Evolutionary conservation across 1,140 invertebrate species (phyloP).

Genomic region (Pristionchus pacificus): DNA sequence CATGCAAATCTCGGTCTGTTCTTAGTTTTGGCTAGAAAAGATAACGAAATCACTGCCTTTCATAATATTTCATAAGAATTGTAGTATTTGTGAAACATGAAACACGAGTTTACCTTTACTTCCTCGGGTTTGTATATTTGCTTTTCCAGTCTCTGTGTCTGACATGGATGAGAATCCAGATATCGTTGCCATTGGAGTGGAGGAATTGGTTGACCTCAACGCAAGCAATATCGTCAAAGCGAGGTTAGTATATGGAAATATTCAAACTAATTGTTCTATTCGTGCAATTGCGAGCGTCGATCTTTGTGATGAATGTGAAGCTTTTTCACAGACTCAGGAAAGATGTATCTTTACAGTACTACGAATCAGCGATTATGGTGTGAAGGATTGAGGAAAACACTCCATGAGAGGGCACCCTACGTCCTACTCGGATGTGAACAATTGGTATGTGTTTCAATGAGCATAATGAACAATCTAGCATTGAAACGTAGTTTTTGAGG

Average conservation of each 20-base stretch:
- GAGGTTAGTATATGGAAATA: constrained; percentile 62
- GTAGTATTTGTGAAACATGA: too few species aligned
- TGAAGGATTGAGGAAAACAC: constrained; percentile 83
- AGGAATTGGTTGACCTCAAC: constrained; percentile 98
- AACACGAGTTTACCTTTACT: too few species aligned
- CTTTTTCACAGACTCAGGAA: not conserved
- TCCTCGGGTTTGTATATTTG: too few species aligned
- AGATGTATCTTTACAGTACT: constrained; percentile 64
- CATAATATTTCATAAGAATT: too few species aligned
- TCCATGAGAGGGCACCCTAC: constrained; percentile 68
- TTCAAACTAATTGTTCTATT: too few species aligned
- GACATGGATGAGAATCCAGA: constrained; percentile 40
- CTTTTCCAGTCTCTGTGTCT: constrained; percentile 30
- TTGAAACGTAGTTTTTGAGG: not conserved
- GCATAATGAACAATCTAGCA: too few species aligned
- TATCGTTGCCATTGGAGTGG: constrained; percentile 94
- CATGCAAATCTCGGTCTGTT: constrained; percentile 34
- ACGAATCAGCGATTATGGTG: constrained; percentile 95
- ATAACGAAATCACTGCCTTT: too few species aligned
- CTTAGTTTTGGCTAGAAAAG: too few species aligned
- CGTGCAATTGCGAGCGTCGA: too few species aligned
- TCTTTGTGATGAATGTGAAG: too few species aligned
- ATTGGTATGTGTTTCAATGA: constrained; percentile 66
- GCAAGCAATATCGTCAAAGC: constrained; percentile 95
- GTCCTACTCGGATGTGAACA: constrained; percentile 89